Conservation (phyloP, 2,113 vertebrate genomes). For the Corvus cornix region DNA sequence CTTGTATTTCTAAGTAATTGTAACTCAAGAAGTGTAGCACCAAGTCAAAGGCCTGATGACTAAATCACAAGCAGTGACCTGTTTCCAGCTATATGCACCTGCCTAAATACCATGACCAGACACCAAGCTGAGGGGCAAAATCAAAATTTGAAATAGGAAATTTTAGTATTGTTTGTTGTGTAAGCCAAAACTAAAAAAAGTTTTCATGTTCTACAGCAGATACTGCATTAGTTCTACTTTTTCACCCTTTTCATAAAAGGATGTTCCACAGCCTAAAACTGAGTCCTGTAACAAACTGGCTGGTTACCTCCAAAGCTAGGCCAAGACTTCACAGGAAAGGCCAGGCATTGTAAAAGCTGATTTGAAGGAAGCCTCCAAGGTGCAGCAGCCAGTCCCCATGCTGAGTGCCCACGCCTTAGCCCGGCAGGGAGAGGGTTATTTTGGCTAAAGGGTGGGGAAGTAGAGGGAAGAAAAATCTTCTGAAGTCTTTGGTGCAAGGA, state of each 20-base stretch:
- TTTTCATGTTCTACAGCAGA: neutral
- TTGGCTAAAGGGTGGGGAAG: neutral
- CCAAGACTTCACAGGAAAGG: neutral
- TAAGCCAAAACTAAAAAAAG: neutral
- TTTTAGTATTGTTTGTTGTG: neutral
- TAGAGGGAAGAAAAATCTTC: neutral
- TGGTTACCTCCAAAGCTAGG: neutral
- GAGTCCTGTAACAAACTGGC: neutral
- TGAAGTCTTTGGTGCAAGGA: neutral
- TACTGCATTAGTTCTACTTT: neutral
- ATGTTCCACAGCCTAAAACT: neutral
- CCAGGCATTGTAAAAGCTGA: neutral
- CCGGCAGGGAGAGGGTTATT: neutral
- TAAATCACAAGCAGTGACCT: neutral
- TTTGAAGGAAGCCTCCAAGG: neutral
- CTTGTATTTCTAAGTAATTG: neutral
- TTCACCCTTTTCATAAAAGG: neutral
- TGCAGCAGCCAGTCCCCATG: neutral
- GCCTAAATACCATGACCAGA: fast-evolving
- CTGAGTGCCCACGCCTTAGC: fast-evolving
- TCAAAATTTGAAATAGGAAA: neutral
- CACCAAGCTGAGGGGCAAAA: neutral
- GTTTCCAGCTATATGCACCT: neutral
- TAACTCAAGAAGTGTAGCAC: neutral
- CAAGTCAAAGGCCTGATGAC: neutral